Evolutionary conservation across 1,140 invertebrate genomes (phyloP).

Genomic region (Schmidtea mediterranea): DNA sequence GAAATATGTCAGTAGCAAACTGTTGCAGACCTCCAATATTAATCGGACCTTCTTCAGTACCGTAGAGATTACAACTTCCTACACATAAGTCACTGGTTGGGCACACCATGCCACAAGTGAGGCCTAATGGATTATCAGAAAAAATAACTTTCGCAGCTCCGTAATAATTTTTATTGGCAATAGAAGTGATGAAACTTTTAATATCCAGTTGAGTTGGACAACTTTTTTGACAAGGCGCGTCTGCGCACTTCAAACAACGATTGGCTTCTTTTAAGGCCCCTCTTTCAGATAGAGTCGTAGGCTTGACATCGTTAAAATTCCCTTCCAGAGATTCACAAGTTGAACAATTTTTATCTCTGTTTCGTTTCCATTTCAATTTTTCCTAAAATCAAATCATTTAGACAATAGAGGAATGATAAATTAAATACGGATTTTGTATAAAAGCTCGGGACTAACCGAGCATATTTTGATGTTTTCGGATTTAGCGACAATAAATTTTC

Average conservation of each 20-base stretch:
- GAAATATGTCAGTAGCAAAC: constrained; percentile 62
- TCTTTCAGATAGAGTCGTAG: constrained; percentile 73
- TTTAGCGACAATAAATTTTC: constrained; percentile 43
- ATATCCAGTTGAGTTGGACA: constrained; percentile 89
- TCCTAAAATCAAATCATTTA: constrained; percentile 22
- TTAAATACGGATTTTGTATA: constrained; percentile 38
- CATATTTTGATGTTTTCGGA: constrained; percentile 44
- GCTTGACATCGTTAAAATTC: constrained; percentile 87
- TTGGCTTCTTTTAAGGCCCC: constrained; percentile 64
- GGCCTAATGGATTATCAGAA: constrained; percentile 71
- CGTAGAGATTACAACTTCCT: constrained; percentile 78
- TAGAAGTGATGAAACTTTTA: constrained; percentile 81
- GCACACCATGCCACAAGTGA: constrained; percentile 96
- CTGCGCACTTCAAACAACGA: constrained; percentile 77
- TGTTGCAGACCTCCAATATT: constrained; percentile 94
- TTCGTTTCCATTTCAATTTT: constrained; percentile 80
- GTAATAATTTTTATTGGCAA: constrained; percentile 92
- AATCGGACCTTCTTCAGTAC: constrained; percentile 77
- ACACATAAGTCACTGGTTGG: constrained; percentile 91
- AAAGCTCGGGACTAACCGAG: constrained; percentile 46
- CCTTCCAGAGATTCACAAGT: constrained; percentile 43
- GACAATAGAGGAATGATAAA: not conserved
- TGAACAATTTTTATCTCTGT: constrained; percentile 52
- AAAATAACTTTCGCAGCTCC: constrained; percentile 82
- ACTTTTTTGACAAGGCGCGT: constrained; percentile 89